Base-by-base conservation (phyloP, 35 echinoderm and acorn worm genomes). In the Lytechinus pictus region DNA sequence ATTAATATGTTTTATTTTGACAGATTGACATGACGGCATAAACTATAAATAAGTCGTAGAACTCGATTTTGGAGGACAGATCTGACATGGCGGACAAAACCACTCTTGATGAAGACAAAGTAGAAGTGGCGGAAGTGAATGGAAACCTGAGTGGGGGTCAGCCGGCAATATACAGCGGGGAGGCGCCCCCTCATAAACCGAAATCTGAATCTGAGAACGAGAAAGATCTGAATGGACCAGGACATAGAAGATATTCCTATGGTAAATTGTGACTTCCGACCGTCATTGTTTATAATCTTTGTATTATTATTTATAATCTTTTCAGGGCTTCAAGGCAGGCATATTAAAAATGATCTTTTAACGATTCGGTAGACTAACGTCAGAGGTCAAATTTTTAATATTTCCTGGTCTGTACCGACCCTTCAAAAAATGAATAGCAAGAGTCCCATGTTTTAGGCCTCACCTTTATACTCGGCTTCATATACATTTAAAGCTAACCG, bases 121-220 rank as follows among this genome's bases (percentile, higher is more conserved):
- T 16, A 57, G 92, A 57, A 57, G 54, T 57, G 11, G 27, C 54
- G 54, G 92, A 93, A 27, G n/a, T 93, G 21, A 93, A 93, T 10
- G 92, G 92, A 16, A 93, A 93, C 92, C 92, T 93, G 11, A 93
- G 92, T 27, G 92, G 54, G 1, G 92, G 57, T 27, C 92, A 93
- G 13, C 52, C 57, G 92, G 92, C 92, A 10, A 54, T 93, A 27
- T 57, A 57, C 92, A 57, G 29, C 53, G 92, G 92, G 11, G 92
- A 93, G 53, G n/a, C n/a, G 52, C 11, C 92, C 29, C 14, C 53
- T 19, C 92, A 57, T 27, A 93, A 27, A 27, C 53, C 53, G 4
- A 19, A 7, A 8, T 57, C 92, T 27, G 88, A 90, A 10, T 93
- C 92, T 33, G 53, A 54, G 55, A 93, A 54, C 54, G 88, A 90